A percentile compares a stretch with the other conserved stretches of the same genome.
Conservation (phyloP, 92 coral and sea anemone genomes). For the Porites lobata region DNA sequence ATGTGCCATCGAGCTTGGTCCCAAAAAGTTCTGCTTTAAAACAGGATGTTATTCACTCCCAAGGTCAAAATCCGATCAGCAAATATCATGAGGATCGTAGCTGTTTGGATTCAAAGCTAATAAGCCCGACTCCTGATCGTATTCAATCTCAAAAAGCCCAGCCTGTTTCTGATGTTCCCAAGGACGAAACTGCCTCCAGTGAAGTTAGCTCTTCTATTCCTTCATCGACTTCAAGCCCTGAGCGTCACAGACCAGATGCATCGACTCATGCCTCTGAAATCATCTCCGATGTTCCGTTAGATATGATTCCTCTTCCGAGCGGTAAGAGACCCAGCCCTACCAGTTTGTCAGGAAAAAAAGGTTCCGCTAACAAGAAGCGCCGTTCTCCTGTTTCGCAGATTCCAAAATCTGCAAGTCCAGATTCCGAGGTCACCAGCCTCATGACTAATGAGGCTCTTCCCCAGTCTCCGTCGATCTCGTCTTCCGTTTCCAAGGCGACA, state of each 20-base stretch:
- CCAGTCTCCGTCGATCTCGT: conserved; percentile 82
- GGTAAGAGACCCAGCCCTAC: conserved; percentile 50
- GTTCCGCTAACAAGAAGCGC: conserved; percentile 1
- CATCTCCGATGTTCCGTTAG: conserved; percentile 34
- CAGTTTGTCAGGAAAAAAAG: background rate
- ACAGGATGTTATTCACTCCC: background rate
- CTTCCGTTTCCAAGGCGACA: conserved; percentile 68
- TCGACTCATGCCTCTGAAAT: conserved; percentile 1
- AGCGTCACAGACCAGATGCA: background rate
- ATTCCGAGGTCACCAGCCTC: conserved; percentile 85
- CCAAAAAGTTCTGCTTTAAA: background rate
- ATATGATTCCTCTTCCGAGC: conserved; percentile 56
- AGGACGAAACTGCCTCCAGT: background rate
- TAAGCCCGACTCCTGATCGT: background rate
- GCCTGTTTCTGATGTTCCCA: background rate
- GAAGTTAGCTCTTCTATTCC: conserved; percentile 16
- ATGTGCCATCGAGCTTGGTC: background rate
- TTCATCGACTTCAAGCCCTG: conserved; percentile 21
- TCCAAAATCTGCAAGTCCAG: conserved; percentile 69
- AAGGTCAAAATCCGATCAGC: background rate
- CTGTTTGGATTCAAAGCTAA: background rate
- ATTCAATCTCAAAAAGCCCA: background rate
- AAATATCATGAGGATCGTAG: background rate
- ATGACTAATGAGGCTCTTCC: conserved; percentile 82
- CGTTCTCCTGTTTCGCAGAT: conserved; percentile 14